Conservation (phyloP, 1,140 invertebrate species). For the Copidosoma floridanum region DNA sequence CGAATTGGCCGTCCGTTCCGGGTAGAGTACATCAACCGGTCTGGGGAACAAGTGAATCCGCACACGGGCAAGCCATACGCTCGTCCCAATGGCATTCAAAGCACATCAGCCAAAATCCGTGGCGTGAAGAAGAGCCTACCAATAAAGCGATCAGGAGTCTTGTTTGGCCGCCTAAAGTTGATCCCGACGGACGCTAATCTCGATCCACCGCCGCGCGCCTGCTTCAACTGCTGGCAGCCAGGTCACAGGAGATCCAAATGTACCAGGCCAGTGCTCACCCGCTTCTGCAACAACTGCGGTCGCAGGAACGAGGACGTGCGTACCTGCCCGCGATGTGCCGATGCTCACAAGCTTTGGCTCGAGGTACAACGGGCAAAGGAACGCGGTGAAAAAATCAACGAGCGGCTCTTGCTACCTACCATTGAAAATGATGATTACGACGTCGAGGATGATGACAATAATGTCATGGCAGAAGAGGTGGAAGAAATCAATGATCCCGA, state of each 20-base stretch:
- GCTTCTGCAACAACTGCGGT: constrained; percentile 6
- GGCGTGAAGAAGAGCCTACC: background rate
- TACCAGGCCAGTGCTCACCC: background rate
- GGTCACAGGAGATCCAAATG: background rate
- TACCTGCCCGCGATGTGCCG: constrained; percentile 2
- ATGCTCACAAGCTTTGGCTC: background rate
- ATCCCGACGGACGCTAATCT: background rate
- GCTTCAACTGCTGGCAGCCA: constrained; percentile 15
- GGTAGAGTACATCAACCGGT: background rate
- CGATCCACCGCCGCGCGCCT: constrained; percentile 6
- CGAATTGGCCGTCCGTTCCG: background rate
- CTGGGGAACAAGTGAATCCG: background rate
- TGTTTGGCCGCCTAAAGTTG: background rate
- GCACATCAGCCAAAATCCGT: too few species aligned
- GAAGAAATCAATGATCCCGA: too few species aligned
- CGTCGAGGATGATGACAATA: background rate
- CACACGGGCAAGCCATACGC: background rate
- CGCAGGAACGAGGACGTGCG: background rate
- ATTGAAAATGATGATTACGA: background rate
- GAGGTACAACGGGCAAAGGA: background rate
- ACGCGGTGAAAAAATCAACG: background rate
- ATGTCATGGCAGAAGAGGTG: too few species aligned
- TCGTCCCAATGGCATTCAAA: too few species aligned
- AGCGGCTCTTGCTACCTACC: background rate
- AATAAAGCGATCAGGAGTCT: background rate